Conservation (phyloP, 2,888 invertebrate genomes). For the Apocheima hispidaria region DNA sequence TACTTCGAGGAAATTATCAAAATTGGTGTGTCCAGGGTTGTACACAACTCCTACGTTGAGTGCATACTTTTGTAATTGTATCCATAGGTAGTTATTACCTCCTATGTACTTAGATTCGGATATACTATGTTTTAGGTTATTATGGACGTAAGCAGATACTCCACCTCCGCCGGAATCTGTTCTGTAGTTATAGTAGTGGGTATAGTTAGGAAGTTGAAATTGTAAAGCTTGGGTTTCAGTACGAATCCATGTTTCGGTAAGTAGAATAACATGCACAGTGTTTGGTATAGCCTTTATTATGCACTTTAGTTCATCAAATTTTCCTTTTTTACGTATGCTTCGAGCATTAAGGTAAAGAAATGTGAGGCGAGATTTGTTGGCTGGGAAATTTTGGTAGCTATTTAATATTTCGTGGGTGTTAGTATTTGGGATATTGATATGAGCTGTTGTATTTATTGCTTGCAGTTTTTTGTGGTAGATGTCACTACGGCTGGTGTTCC, state of each 20-base stretch:
- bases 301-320: constrained; percentile 40
- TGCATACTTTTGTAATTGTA: constrained; percentile 28
- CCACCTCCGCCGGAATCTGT: too few species aligned
- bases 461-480: constrained; percentile 13
- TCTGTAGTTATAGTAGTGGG: background rate
- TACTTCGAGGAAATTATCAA: constrained; percentile 33
- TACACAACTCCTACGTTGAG: constrained; percentile 32
- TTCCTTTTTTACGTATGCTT: constrained; percentile 42
- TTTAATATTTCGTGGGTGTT: constrained; percentile 32
- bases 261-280: constrained; percentile 24
- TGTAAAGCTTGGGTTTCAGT: constrained; percentile 10
- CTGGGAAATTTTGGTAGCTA: constrained; percentile 40
- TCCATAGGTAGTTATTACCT: constrained; percentile 48
- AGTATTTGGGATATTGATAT: background rate
- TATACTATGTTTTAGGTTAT: too few species aligned
- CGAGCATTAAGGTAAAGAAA: constrained; percentile 47
- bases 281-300: constrained; percentile 16
- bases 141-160: too few species aligned
- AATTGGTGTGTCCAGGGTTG: constrained; percentile 32
- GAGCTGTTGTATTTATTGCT: background rate
- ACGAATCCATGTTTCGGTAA: constrained; percentile 45
- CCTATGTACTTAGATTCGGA: constrained; percentile 24
- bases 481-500: constrained; percentile 42
- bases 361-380: constrained; percentile 32
- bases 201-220: background rate